Percentiles rank a stretch among this genome's conserved stretches.
These are phyloP conservation scores for Rhyzopertha dominica DNA, from an alignment of 1,140 invertebrate species.

Conservation along the genomic window DNA sequence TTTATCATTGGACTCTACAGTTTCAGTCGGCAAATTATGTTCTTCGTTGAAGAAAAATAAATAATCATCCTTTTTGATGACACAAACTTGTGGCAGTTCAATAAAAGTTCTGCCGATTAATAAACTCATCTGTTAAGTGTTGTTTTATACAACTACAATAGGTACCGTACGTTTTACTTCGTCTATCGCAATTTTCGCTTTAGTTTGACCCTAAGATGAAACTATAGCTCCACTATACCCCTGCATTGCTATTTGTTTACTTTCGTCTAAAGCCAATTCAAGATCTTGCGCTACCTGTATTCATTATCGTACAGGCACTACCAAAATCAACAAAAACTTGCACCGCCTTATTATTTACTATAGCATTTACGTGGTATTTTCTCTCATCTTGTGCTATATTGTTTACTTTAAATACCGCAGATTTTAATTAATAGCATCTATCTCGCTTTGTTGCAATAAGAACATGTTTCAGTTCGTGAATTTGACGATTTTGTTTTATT, in stretches of 20 bases:
- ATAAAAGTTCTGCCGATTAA: too few species aligned
- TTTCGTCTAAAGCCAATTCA: neutral
- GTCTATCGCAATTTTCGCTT: neutral
- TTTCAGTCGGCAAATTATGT: too few species aligned
- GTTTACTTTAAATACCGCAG: too few species aligned
- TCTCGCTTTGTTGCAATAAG: neutral
- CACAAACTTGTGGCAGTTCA: too few species aligned
- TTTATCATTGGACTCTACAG: too few species aligned
- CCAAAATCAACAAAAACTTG: neutral
- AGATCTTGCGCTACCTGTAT: neutral
- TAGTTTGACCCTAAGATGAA: neutral
- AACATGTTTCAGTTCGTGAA: too few species aligned
- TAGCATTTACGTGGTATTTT: too few species aligned
- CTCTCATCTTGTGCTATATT: too few species aligned
- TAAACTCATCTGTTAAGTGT: neutral
- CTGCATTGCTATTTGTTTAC: conserved; percentile 1
- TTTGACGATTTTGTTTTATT: too few species aligned
- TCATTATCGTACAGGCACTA: neutral
- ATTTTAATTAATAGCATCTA: too few species aligned
- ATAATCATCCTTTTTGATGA: too few species aligned
- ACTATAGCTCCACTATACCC: neutral
- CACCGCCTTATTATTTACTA: neutral
- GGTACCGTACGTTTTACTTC: neutral
- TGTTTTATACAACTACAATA: neutral
- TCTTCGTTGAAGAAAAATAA: too few species aligned